A percentile compares a stretch with the other conserved stretches of the same genome.
phyloP scores from a whole-genome alignment of 2,113 vertebrate genomes.

The Sylvietta virens region DNA sequence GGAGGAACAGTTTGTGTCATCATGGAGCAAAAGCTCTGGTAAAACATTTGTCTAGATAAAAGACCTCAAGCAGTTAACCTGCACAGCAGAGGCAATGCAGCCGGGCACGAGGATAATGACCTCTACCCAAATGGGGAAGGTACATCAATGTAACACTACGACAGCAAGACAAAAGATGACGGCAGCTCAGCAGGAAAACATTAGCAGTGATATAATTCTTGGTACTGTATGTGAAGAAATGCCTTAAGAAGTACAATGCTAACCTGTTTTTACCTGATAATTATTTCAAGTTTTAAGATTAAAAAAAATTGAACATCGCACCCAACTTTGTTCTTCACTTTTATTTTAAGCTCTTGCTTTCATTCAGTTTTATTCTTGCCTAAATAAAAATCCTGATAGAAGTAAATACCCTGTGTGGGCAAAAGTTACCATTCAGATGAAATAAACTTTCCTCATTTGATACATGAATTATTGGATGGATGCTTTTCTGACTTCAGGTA shows the following conservation, averaged over 20 bases:
- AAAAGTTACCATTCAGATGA: conserved; percentile 14
- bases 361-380: not conserved
- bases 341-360: conserved; percentile 43
- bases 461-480: not conserved
- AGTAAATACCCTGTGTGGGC: not conserved
- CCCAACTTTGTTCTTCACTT: conserved; percentile 22
- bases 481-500: not conserved
- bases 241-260: conserved; percentile 55
- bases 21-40: conserved; percentile 51
- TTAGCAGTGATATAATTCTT: conserved; percentile 69
- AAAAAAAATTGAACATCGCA: not conserved
- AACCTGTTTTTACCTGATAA: conserved; percentile 37
- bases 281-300: conserved; percentile 13
- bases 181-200: conserved; percentile 69
- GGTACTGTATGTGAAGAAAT: conserved; percentile 61
- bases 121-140: conserved; percentile 76
- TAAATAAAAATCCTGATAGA: conserved; percentile 32
- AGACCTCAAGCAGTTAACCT: conserved; percentile 79
- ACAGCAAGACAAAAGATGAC: conserved; percentile 71
- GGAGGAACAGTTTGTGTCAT: conserved; percentile 61
- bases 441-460: conserved; percentile 6
- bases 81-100: conserved; percentile 70
- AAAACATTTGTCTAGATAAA: conserved; percentile 78
- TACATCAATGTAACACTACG: conserved; percentile 67
- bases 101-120: conserved; percentile 72